phyloP scores from a whole-genome alignment of 2,113 vertebrate genomes.

The Lophura nycthemera region DNA sequence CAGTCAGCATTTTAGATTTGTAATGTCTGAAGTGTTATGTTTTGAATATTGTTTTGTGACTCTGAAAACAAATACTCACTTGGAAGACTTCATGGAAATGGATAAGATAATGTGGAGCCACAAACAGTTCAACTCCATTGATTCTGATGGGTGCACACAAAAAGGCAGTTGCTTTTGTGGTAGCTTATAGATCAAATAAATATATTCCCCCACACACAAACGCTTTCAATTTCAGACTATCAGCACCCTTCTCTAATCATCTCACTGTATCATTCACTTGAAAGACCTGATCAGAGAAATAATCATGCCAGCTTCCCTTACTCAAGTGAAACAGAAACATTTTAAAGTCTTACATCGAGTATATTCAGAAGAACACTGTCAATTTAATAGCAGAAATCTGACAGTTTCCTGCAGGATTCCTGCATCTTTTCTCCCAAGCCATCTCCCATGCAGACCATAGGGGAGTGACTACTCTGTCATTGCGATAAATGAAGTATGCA shows the following conservation, averaged over 20 bases:
- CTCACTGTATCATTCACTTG: neutral
- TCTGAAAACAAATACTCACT: neutral
- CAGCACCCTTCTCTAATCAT: neutral
- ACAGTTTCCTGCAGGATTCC: neutral
- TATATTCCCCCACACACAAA: too few species aligned
- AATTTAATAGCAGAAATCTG: neutral
- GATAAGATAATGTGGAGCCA: neutral
- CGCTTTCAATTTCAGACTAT: neutral
- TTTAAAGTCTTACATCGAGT: neutral
- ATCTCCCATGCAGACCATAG: accelerated
- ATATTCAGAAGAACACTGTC: neutral
- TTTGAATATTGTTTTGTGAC: neutral
- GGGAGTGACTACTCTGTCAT: neutral
- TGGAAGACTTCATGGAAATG: neutral
- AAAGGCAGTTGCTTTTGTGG: neutral
- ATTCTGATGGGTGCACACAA: neutral
- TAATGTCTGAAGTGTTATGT: neutral
- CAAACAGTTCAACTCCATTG: neutral
- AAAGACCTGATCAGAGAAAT: neutral
- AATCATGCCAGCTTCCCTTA: neutral
- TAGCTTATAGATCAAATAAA: neutral
- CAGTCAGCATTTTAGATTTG: neutral
- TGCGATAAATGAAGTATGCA: neutral
- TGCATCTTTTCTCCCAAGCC: neutral
- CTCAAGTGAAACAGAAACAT: neutral